Evolutionary conservation across 1,140 invertebrate species (phyloP).

Genomic region (Drosophila seguyi): DNA sequence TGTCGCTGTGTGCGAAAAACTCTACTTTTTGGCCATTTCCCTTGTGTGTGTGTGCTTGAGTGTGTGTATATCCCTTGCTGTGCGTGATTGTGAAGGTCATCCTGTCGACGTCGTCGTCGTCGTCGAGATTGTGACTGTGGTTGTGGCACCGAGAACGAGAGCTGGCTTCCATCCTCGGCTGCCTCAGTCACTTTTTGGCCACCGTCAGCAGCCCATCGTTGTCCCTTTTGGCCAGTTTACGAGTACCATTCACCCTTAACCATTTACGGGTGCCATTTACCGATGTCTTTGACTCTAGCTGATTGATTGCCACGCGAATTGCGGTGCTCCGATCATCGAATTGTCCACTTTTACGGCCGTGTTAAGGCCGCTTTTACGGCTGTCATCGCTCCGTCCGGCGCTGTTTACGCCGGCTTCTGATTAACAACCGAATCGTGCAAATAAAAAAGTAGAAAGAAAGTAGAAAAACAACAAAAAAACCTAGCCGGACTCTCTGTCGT

Average conservation of each 20-base stretch:
- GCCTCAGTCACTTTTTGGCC: constrained; percentile 41
- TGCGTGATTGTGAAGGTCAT: constrained; percentile 84
- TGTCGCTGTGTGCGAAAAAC: constrained; percentile 66
- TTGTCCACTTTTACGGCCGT: constrained; percentile 65
- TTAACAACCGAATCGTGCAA: constrained; percentile 39
- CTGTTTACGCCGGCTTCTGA: constrained; percentile 30
- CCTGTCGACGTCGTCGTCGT: constrained; percentile 55
- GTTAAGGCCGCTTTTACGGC: constrained; percentile 57
- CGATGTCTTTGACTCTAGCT: constrained; percentile 24
- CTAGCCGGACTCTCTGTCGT: constrained; percentile 15
- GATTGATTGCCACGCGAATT: constrained; percentile 73
- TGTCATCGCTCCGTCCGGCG: constrained; percentile 39
- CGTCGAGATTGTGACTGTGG: constrained; percentile 27
- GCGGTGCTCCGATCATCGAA: constrained; percentile 51
- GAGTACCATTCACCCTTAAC: constrained; percentile 26
- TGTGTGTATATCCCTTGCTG: constrained; percentile 48
- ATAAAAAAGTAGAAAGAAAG: background rate
- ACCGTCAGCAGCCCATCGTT: constrained; percentile 40
- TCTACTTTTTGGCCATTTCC: constrained; percentile 69
- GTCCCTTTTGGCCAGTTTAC: constrained; percentile 30
- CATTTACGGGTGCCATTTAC: constrained; percentile 29
- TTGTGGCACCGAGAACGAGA: constrained; percentile 16
- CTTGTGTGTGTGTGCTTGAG: background rate
- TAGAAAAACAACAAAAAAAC: background rate
- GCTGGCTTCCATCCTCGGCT: constrained; percentile 37